Percentiles rank a stretch among this genome's conserved stretches.
Evolutionary conservation across 1,140 invertebrate genomes (phyloP).

Genomic region (Hyles euphorbiae): DNA sequence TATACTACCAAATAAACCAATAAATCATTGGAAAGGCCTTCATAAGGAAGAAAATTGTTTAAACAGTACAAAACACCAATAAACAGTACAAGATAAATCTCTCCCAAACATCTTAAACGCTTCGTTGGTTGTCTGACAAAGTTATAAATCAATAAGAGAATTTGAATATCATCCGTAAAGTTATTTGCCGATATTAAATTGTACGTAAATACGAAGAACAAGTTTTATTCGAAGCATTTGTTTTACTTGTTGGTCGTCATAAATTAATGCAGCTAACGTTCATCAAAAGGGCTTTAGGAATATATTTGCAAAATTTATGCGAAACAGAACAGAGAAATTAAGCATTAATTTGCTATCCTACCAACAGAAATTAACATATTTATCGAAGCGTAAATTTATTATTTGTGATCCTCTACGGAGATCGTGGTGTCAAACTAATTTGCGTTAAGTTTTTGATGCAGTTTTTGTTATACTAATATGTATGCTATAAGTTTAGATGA

Average conservation of each 20-base stretch:
- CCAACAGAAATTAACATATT: constrained; percentile 55
- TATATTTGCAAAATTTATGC: constrained; percentile 51
- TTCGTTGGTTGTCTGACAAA: too few relatives aligned
- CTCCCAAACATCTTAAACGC: background rate
- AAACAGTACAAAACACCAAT: too few relatives aligned
- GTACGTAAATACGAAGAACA: constrained; percentile 14
- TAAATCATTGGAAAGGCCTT: too few relatives aligned
- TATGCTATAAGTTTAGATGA: background rate
- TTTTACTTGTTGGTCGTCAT: constrained; percentile 33
- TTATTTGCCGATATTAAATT: constrained; percentile 26
- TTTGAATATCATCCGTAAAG: constrained; percentile 12
- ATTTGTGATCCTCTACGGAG: constrained; percentile 37
- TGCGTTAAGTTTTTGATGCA: background rate
- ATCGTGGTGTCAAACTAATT: constrained; percentile 4
- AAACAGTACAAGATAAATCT: background rate
- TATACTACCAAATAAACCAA: too few relatives aligned
- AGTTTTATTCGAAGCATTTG: constrained; percentile 32
- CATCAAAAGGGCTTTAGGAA: constrained; percentile 45
- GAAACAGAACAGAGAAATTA: constrained; percentile 49
- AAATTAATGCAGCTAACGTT: constrained; percentile 29
- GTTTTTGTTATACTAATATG: background rate
- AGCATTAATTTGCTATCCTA: constrained; percentile 56
- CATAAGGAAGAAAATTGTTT: too few relatives aligned
- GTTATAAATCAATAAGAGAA: background rate
- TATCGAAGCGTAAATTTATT: constrained; percentile 47